These are phyloP conservation scores for Thera britannica DNA, from an alignment of 2,888 invertebrate genomes.

Conservation along the genomic window DNA sequence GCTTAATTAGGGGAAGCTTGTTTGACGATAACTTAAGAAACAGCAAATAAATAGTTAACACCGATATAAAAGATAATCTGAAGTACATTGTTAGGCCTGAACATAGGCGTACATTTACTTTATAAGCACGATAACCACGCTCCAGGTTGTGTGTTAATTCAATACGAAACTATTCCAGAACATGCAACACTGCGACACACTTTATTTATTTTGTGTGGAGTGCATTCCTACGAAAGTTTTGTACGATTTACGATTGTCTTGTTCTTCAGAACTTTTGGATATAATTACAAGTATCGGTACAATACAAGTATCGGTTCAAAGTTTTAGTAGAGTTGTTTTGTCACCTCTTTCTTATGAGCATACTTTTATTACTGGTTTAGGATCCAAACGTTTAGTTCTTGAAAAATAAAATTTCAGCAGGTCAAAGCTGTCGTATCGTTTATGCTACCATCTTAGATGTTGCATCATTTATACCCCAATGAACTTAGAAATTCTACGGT, in stretches of 20 bases:
- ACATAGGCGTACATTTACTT: slow-evolving; percentile 19
- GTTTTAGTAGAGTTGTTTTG: too few relatives aligned
- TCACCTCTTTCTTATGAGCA: too few relatives aligned
- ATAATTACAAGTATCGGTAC: too few relatives aligned
- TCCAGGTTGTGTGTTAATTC: slow-evolving; percentile 24
- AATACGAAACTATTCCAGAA: slow-evolving; percentile 26
- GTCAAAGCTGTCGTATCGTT: not conserved
- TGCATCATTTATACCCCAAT: not conserved
- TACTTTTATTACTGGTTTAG: too few relatives aligned
- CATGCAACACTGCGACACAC: slow-evolving; percentile 15
- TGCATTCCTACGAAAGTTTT: slow-evolving; percentile 15
- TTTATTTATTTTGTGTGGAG: slow-evolving; percentile 16
- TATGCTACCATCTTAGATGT: not conserved
- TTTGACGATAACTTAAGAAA: slow-evolving; percentile 24
- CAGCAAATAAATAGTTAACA: slow-evolving; percentile 28
- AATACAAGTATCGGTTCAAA: too few relatives aligned
- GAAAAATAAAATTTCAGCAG: not conserved
- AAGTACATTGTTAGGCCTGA: slow-evolving; percentile 26
- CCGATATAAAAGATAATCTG: slow-evolving; percentile 29
- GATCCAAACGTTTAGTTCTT: not conserved
- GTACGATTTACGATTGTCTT: not conserved
- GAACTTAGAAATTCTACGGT: not conserved
- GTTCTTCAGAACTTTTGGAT: too few relatives aligned
- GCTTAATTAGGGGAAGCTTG: slow-evolving; percentile 28
- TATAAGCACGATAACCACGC: slow-evolving; percentile 9